Evolutionary conservation across 2,113 vertebrate species (phyloP).

Genomic region (Ophthalmolycus amberensis): DNA sequence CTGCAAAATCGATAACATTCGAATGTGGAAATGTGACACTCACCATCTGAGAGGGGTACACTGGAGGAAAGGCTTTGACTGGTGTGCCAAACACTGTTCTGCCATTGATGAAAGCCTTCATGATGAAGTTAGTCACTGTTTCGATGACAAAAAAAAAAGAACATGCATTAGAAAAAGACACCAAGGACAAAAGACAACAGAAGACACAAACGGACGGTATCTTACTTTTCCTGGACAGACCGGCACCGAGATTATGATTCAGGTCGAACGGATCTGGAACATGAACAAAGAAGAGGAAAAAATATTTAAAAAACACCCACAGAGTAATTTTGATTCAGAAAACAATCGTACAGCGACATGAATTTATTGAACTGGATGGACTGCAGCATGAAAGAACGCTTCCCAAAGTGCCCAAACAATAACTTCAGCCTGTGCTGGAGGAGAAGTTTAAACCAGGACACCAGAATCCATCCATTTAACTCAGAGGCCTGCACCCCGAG

Average conservation of each 20-base stretch:
- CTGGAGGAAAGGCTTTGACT: slow-evolving; percentile 85
- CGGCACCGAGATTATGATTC: slow-evolving; percentile 96
- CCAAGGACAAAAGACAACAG: background rate
- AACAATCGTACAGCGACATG: background rate
- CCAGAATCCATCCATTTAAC: background rate
- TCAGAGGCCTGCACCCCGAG: background rate
- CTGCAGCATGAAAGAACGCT: background rate
- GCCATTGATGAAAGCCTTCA: slow-evolving; percentile 97
- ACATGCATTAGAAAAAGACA: background rate
- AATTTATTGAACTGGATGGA: background rate
- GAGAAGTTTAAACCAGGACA: background rate
- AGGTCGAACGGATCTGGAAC: slow-evolving; percentile 93
- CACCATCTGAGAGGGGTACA: slow-evolving; percentile 90
- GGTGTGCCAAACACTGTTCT: slow-evolving; percentile 92
- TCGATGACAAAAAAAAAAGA: slow-evolving; percentile 9
- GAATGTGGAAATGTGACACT: slow-evolving; percentile 18
- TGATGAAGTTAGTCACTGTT: slow-evolving; percentile 98
- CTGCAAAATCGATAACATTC: too few relatives aligned
- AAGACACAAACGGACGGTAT: background rate
- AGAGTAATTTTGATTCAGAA: background rate
- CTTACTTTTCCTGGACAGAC: slow-evolving; percentile 96
- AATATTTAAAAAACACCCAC: background rate
- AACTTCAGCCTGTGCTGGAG: background rate
- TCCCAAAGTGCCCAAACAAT: background rate
- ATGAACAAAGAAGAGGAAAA: background rate